Evolutionary conservation across 2,888 invertebrate genomes (phyloP).

Genomic region (Xestia xanthographa): DNA sequence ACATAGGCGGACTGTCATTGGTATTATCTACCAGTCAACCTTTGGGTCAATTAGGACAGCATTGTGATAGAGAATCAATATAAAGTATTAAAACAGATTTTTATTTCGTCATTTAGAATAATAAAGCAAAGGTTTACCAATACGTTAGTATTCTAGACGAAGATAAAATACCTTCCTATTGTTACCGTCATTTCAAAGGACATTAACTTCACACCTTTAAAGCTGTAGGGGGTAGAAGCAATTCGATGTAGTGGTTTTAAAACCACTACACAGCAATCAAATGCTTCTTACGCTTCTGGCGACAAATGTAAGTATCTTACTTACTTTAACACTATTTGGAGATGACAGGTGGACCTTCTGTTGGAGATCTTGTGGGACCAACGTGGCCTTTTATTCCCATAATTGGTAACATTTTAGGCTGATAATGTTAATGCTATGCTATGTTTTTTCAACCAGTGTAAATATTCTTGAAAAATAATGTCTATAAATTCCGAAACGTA

Average conservation of each 20-base stretch:
- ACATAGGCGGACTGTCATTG: too few species aligned
- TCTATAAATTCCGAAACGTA: neutral
- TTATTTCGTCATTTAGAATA: neutral
- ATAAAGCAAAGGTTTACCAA: neutral
- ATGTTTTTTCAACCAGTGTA: neutral
- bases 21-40: too few species aligned
- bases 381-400: neutral
- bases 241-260: neutral
- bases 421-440: too few species aligned
- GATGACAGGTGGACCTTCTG: neutral
- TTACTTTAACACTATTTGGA: neutral
- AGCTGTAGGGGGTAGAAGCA: neutral
- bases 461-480: neutral
- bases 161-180: neutral
- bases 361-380: neutral
- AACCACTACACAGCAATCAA: constrained; percentile 25
- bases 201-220: neutral
- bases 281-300: constrained; percentile 14
- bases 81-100: neutral
- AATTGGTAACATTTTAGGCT: neutral
- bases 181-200: neutral
- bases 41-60: neutral
- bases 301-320: neutral
- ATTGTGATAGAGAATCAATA: neutral
- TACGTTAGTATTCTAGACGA: neutral